A percentile compares a stretch with the other conserved stretches of the same genome.
Evolutionary conservation across 2,888 invertebrate species (phyloP).

Genomic region (Argyresthia goedartella): DNA sequence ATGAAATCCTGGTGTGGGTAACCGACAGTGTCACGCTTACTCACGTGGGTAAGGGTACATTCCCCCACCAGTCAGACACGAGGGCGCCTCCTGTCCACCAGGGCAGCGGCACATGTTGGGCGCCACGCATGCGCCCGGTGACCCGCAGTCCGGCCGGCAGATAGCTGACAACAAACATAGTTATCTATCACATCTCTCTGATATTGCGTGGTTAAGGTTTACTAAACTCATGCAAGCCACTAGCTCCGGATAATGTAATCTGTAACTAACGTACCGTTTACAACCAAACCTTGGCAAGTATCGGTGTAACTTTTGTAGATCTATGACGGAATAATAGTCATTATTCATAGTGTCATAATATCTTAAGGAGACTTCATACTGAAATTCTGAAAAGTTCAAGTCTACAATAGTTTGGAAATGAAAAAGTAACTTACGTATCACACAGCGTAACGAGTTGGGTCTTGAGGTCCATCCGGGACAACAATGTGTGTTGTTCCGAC

Average conservation of each 20-base stretch:
- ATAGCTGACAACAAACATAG: conserved; percentile 67
- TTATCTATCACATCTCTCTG: neutral
- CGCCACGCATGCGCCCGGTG: conserved; percentile 80
- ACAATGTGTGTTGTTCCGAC: conserved; percentile 80
- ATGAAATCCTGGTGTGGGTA: too few relatives aligned
- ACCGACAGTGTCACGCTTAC: neutral
- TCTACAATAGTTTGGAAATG: too few relatives aligned
- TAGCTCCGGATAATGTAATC: too few relatives aligned
- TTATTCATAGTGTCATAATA: too few relatives aligned
- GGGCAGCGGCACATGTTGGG: conserved; percentile 87
- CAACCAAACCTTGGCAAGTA: too few relatives aligned
- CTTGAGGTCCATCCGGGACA: conserved; percentile 89
- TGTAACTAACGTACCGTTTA: too few relatives aligned
- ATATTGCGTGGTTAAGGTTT: too few relatives aligned
- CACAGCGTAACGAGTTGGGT: conserved; percentile 79
- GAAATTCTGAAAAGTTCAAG: too few relatives aligned
- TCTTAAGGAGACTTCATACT: too few relatives aligned
- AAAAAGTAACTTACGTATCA: conserved; percentile 80
- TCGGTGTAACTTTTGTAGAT: too few relatives aligned
- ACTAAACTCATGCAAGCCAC: too few relatives aligned
- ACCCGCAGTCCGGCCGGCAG: conserved; percentile 79
- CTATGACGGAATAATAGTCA: too few relatives aligned
- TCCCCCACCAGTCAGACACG: conserved; percentile 50
- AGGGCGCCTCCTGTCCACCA: conserved; percentile 75
- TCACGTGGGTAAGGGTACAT: conserved; percentile 31